These are phyloP conservation scores for Glaucidium brasilianum DNA, from an alignment of 2,113 vertebrate species.

Conservation along the genomic window DNA sequence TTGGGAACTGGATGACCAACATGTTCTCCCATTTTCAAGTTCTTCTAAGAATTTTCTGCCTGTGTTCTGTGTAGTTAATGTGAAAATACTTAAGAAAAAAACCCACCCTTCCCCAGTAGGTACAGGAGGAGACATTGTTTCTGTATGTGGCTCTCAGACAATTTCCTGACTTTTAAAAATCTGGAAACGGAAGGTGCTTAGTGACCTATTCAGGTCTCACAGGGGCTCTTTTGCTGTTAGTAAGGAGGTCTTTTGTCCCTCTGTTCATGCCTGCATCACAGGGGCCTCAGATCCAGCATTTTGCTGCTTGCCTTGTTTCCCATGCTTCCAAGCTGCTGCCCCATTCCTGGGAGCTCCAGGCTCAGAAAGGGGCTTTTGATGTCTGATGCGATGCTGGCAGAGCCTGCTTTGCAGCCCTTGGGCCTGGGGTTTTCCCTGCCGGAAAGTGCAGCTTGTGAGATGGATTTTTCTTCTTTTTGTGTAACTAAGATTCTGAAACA, in stretches of 20 bases:
- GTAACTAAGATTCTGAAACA: background rate
- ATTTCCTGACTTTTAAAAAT: background rate
- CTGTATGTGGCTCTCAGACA: background rate
- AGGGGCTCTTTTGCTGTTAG: background rate
- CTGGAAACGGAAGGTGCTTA: background rate
- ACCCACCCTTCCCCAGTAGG: background rate
- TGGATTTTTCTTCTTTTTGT: background rate
- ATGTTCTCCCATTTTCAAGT: background rate
- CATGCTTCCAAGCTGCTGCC: background rate
- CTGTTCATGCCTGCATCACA: background rate
- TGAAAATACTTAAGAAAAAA: background rate
- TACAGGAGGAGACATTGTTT: background rate
- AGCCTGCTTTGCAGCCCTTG: background rate
- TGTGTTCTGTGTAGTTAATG: background rate
- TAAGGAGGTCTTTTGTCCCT: background rate
- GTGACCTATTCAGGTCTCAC: background rate
- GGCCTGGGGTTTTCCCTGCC: constrained; percentile 1
- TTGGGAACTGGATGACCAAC: background rate
- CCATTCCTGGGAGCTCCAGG: background rate
- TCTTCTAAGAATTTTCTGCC: background rate
- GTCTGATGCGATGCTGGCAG: constrained; percentile 21
- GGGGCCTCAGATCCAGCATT: background rate
- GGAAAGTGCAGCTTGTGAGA: background rate
- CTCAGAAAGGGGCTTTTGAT: constrained; percentile 27
- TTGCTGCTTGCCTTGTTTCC: background rate